Evolutionary conservation across 1,140 invertebrate species (phyloP).

Genomic region (Zaprionus camerounensis): DNA sequence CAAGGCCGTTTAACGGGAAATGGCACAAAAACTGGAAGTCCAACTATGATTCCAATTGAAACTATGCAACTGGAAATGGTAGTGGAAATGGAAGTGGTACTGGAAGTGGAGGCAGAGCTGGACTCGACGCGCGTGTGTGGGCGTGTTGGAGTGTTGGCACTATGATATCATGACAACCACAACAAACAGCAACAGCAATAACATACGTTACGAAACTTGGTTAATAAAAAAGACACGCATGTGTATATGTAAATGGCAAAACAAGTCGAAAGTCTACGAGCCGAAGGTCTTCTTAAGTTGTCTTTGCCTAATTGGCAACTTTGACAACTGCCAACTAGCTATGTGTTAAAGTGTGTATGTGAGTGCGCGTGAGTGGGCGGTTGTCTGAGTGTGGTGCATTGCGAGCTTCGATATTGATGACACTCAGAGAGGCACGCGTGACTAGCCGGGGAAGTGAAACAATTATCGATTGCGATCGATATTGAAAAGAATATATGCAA

Average conservation of each 20-base stretch:
- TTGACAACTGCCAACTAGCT: background rate
- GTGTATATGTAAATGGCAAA: constrained; percentile 7
- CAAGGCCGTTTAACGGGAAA: constrained; percentile 49
- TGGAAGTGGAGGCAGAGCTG: background rate
- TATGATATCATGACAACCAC: constrained; percentile 24
- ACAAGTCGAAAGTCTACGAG: constrained; percentile 11
- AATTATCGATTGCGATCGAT: background rate
- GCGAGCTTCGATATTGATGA: background rate
- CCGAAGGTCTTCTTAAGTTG: constrained; percentile 13
- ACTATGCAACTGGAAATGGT: background rate
- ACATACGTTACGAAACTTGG: background rate
- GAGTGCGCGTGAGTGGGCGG: background rate
- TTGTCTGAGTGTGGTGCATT: constrained; percentile 2
- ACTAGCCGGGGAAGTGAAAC: background rate
- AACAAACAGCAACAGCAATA: background rate
- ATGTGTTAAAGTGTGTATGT: background rate
- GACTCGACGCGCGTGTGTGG: background rate
- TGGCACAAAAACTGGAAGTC: background rate
- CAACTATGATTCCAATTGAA: background rate
- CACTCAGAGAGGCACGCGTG: background rate
- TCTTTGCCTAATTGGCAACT: constrained; percentile 38
- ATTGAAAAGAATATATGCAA: background rate
- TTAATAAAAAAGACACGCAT: constrained; percentile 17
- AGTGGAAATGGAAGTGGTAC: background rate
- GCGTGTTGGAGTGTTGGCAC: constrained; percentile 21